Evolutionary conservation across 2,888 invertebrate genomes (phyloP), one percentile per base, ranked within the genome.

Genomic region (Melanophora roralis): DNA sequence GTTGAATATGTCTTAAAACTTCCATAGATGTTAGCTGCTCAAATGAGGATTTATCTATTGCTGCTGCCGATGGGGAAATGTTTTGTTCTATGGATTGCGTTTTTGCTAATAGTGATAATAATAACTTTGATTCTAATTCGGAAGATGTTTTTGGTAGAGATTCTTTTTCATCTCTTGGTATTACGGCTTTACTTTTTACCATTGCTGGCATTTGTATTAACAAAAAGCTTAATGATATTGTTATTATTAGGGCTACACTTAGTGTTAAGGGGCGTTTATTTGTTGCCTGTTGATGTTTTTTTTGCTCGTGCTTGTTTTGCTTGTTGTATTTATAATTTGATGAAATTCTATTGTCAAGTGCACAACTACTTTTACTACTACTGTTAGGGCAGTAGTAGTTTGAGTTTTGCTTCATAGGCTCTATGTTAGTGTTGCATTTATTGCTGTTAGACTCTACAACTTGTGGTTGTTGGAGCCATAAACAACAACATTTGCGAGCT

Each of bases 221-320:
- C 38, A 68, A 47, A 40, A 74, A 64, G 62, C 23, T 59, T 64
- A 76, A 73, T 51, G 76, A 76, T 62, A 81, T 82, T 57, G 78
- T 76, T 74, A 82, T 47, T 32, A 27, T 6, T 5, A 76, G 38
- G 16, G 51, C 59, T 62, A 72, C 32, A 57, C 69, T 68, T 68
- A 75, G 71, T 74, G 79, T 68, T 68, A 74, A 59, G 81, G 73
- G 76, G 74, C 68, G 76, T 76, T 49, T 27, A 32, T 72, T 71
- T 19, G 67, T 60, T 69, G 23, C 11, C 7, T 75, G 72, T 34
- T 75, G 27, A 6, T 27, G 45, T 21, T 57, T 23, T 47, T 62
- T 59, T 23, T 64, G 64, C 32, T 79, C 49, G 45, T 27, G 12
- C 19, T 32, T 45, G 75, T 36, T 74, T 45, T 19, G 7, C 79